Conservation (phyloP, 2,888 invertebrate species). For the Lypha dubia region DNA sequence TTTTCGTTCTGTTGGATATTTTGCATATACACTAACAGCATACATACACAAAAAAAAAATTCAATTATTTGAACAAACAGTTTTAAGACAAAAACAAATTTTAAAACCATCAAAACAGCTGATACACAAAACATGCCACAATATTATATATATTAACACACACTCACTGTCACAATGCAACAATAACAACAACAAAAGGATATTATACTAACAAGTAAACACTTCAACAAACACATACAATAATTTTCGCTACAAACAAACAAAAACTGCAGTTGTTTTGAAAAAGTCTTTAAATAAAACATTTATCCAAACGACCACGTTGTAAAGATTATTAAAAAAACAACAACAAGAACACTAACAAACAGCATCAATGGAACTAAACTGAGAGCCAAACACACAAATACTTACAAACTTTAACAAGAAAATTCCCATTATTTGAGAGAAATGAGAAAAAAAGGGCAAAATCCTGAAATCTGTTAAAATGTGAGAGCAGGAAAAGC, state of each 20-base stretch:
- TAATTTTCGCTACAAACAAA: not conserved
- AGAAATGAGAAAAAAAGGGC: not conserved
- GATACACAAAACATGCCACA: conserved; percentile 64
- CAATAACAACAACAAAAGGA: conserved; percentile 3
- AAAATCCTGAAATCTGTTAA: not conserved
- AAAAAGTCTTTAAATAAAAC: not conserved
- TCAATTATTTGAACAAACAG: not conserved
- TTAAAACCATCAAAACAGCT: conserved; percentile 60
- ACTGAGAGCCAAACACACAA: not conserved
- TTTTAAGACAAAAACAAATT: conserved; percentile 29
- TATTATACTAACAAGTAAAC: not conserved
- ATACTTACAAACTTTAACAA: not conserved
- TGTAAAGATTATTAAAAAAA: conserved; percentile 41
- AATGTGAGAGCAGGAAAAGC: conserved; percentile 42
- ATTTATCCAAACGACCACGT: conserved; percentile 47
- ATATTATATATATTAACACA: conserved; percentile 35
- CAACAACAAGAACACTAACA: too few relatives aligned
- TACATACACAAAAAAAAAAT: not conserved
- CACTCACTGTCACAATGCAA: not conserved
- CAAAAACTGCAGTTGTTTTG: conserved; percentile 38
- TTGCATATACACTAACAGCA: not conserved
- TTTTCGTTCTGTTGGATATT: not conserved
- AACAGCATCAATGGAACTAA: not conserved
- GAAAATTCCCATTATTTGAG: conserved; percentile 59
- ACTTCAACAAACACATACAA: not conserved